phyloP scores from a whole-genome alignment of 1,140 invertebrate genomes.

The Sitophilus oryzae region DNA sequence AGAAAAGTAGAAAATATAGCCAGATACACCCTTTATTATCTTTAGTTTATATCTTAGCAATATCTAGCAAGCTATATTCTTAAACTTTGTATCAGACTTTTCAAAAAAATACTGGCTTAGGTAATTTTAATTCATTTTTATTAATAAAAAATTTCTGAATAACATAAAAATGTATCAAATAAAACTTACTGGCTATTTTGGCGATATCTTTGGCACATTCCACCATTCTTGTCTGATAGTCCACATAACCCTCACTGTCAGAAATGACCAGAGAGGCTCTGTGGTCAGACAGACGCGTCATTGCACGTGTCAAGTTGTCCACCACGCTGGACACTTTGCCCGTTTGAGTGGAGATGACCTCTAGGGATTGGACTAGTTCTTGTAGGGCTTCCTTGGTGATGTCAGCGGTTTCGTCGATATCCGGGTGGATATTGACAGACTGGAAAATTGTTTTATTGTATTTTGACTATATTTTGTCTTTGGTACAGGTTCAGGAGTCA shows the following conservation, averaged over 20 bases:
- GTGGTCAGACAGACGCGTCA: constrained; percentile 72
- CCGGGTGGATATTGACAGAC: constrained; percentile 69
- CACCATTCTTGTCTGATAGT: constrained; percentile 97
- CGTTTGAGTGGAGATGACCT: constrained; percentile 78
- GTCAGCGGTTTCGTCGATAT: constrained; percentile 77
- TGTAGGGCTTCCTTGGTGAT: constrained; percentile 72
- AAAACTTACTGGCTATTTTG: constrained; percentile 67
- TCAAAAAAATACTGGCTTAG: too few relatives aligned
- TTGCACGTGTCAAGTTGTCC: constrained; percentile 82
- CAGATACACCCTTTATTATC: too few relatives aligned
- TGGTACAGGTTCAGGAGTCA: too few relatives aligned
- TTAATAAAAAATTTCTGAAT: too few relatives aligned
- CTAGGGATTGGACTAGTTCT: constrained; percentile 75
- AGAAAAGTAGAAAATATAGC: neutral
- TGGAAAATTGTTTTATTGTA: too few relatives aligned
- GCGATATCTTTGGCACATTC: constrained; percentile 90
- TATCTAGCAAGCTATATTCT: too few relatives aligned
- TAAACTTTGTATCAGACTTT: too few relatives aligned
- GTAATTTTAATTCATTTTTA: too few relatives aligned
- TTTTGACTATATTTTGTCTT: too few relatives aligned
- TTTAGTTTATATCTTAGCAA: too few relatives aligned
- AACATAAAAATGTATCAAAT: too few relatives aligned
- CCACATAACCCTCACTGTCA: constrained; percentile 70
- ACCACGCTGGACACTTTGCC: constrained; percentile 82
- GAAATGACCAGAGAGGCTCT: constrained; percentile 51